phyloP scores from a whole-genome alignment of 1,140 invertebrate species.

The Asbolus verrucosus region DNA sequence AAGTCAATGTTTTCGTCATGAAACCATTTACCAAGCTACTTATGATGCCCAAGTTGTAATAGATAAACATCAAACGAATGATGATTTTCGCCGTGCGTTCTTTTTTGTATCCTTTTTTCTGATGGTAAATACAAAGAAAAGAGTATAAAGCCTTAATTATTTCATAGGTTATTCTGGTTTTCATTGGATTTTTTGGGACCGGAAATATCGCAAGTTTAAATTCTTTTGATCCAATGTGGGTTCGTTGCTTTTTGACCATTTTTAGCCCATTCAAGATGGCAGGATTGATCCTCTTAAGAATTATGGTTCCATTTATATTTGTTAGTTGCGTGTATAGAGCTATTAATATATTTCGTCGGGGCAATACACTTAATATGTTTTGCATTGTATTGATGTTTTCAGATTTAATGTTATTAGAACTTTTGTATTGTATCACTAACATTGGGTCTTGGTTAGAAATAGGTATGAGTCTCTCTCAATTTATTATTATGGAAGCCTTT shows the following conservation, averaged over 20 bases:
- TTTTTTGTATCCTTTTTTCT: slow-evolving; percentile 54
- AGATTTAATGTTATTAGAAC: slow-evolving; percentile 88
- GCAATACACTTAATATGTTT: slow-evolving; percentile 69
- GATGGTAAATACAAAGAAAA: slow-evolving; percentile 46
- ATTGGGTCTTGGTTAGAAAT: slow-evolving; percentile 96
- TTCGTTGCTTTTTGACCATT: slow-evolving; percentile 89
- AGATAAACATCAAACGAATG: not conserved
- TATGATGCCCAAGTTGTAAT: not conserved
- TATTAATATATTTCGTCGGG: slow-evolving; percentile 68
- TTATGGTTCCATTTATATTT: slow-evolving; percentile 86
- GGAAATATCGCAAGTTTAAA: slow-evolving; percentile 97
- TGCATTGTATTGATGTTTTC: slow-evolving; percentile 82
- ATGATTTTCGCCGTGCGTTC: slow-evolving; percentile 49
- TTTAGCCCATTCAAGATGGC: slow-evolving; percentile 95
- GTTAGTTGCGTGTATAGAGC: slow-evolving; percentile 81
- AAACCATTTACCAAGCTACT: not conserved
- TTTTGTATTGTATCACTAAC: slow-evolving; percentile 86
- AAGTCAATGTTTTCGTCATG: slow-evolving; percentile 12
- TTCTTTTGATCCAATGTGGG: slow-evolving; percentile 94
- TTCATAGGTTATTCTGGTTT: slow-evolving; percentile 56
- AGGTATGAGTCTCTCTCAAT: slow-evolving; percentile 79
- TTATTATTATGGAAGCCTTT: slow-evolving; percentile 73
- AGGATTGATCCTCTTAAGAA: slow-evolving; percentile 87
- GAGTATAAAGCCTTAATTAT: slow-evolving; percentile 65
- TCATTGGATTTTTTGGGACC: slow-evolving; percentile 90